A percentile compares a stretch with the other conserved stretches of the same genome.
Evolutionary conservation across 2,888 invertebrate genomes (phyloP).

Genomic region (Noctua janthe): DNA sequence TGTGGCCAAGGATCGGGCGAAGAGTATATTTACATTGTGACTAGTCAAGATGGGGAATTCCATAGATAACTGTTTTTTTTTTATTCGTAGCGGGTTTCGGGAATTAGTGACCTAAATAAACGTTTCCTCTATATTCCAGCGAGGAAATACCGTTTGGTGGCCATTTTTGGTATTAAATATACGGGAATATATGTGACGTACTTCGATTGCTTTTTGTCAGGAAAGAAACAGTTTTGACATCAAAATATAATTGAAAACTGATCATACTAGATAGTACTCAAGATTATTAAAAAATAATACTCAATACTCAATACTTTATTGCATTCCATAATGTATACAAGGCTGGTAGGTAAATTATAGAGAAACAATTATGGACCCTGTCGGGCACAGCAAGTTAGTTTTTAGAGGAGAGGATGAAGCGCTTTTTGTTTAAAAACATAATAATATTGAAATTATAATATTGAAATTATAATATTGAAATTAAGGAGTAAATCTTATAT

Average conservation of each 20-base stretch:
- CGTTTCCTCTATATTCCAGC: neutral
- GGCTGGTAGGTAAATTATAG: too few species aligned
- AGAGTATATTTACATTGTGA: conserved; percentile 14
- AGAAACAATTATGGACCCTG: too few species aligned
- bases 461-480: too few species aligned
- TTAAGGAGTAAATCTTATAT: too few species aligned
- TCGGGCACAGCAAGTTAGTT: too few species aligned
- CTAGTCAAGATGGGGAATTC: conserved; percentile 12
- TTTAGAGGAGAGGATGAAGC: too few species aligned
- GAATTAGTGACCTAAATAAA: conserved; percentile 25
- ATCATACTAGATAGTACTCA: neutral
- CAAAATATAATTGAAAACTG: neutral
- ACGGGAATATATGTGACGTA: neutral
- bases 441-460: too few species aligned
- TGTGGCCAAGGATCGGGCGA: conserved; percentile 1
- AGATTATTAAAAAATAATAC: neutral
- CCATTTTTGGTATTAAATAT: neutral
- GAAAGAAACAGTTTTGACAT: neutral
- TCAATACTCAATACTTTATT: too few species aligned
- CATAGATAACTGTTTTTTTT: neutral
- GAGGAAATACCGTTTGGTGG: neutral
- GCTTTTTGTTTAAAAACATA: too few species aligned
- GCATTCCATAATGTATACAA: too few species aligned
- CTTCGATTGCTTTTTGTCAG: neutral
- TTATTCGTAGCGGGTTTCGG: conserved; percentile 7